phyloP scores from a whole-genome alignment of 2,888 invertebrate species.

The Timandra comae region DNA sequence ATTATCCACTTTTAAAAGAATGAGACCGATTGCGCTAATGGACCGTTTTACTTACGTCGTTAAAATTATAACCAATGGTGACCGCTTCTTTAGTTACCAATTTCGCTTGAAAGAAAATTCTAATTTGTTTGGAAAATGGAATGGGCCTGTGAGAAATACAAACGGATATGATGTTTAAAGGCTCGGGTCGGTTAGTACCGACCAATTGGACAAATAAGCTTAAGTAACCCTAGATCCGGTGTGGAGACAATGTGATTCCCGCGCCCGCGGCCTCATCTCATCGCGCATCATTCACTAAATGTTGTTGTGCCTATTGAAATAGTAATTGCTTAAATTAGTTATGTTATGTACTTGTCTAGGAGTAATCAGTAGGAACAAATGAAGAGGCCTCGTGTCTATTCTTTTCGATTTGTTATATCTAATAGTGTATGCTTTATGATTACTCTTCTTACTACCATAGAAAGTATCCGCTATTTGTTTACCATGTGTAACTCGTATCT shows the following conservation, averaged over 20 bases:
- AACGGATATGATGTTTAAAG: conserved; percentile 55
- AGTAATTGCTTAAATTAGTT: too few relatives aligned
- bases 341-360: background rate
- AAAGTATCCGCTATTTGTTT: background rate
- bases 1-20: too few relatives aligned
- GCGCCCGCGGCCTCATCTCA: conserved; percentile 39
- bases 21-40: too few relatives aligned
- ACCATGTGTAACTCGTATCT: background rate
- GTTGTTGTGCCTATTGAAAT: too few relatives aligned
- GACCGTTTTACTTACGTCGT: too few relatives aligned
- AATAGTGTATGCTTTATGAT: background rate
- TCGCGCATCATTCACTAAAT: conserved; percentile 20
- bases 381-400: too few relatives aligned
- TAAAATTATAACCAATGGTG: too few relatives aligned
- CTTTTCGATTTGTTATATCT: too few relatives aligned
- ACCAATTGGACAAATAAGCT: conserved; percentile 68
- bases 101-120: background rate
- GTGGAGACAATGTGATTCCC: too few relatives aligned
- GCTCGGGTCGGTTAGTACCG: conserved; percentile 51
- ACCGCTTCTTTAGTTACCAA: too few relatives aligned
- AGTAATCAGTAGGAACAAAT: too few relatives aligned
- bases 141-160: conserved; percentile 56
- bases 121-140: too few relatives aligned
- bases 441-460: background rate
- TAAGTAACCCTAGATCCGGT: conserved; percentile 65